Evolutionary conservation across 2,888 invertebrate genomes (phyloP).

Genomic region (Tetragnatha montana): DNA sequence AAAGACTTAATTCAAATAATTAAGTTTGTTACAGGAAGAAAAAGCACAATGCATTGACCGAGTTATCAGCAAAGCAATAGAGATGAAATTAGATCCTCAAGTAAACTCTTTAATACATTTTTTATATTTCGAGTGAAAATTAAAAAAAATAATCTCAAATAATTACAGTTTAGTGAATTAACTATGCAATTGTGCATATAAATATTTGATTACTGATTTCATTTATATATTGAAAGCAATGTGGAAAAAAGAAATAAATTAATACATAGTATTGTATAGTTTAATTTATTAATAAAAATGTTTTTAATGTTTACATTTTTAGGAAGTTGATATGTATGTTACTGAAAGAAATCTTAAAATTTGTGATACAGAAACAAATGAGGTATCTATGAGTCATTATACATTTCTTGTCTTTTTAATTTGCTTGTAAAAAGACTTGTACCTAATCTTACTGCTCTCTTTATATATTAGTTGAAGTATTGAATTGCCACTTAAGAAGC

Average conservation of each 20-base stretch:
- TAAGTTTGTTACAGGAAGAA: constrained; percentile 35
- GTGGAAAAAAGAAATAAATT: too few relatives aligned
- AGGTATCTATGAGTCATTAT: constrained; percentile 24
- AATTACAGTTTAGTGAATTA: not conserved
- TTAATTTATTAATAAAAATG: not conserved
- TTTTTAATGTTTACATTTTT: constrained; percentile 1
- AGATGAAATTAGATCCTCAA: constrained; percentile 40
- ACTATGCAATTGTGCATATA: not conserved
- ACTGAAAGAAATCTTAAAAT: constrained; percentile 54
- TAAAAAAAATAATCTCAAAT: not conserved
- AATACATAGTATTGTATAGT: not conserved
- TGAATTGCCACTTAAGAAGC: too few relatives aligned
- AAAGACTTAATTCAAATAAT: not conserved
- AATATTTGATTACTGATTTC: too few relatives aligned
- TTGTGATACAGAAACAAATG: constrained; percentile 17
- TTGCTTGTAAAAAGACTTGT: not conserved
- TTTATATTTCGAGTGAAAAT: not conserved
- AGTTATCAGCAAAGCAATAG: constrained; percentile 56
- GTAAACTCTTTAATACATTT: constrained; percentile 11
- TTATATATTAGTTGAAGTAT: too few relatives aligned
- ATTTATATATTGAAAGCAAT: too few relatives aligned
- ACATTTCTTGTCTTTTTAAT: too few relatives aligned
- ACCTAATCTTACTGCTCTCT: too few relatives aligned
- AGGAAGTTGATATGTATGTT: constrained; percentile 57
- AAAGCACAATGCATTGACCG: constrained; percentile 57